Percentiles rank a stretch among this genome's conserved stretches.
Conservation (phyloP, 53 echinoderm and acorn worm species). For the Holothuria leucospilota region DNA sequence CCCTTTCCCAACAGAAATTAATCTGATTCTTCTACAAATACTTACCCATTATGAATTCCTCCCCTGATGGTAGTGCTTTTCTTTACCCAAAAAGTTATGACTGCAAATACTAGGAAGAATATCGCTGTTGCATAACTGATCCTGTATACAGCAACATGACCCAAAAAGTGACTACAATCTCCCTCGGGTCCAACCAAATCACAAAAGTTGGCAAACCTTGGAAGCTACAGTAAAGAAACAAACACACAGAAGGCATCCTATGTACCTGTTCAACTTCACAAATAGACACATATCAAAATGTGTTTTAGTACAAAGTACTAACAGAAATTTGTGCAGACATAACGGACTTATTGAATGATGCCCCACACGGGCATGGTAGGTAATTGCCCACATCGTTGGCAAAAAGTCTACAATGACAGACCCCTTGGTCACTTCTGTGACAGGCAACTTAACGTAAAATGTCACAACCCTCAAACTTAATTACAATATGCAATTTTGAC, state of each 20-base stretch:
- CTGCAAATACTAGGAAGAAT: slow-evolving; percentile 75
- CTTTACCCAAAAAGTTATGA: slow-evolving; percentile 72
- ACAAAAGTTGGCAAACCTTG: slow-evolving; percentile 78
- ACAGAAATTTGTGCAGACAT: too few species aligned
- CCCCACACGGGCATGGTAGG: too few species aligned
- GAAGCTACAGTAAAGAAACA: slow-evolving; percentile 46
- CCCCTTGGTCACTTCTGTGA: too few species aligned
- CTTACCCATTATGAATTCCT: slow-evolving; percentile 90
- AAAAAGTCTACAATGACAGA: too few species aligned
- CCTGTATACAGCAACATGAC: slow-evolving; percentile 87
- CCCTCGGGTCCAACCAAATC: slow-evolving; percentile 62
- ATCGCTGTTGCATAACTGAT: slow-evolving; percentile 79
- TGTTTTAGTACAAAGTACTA: too few species aligned
- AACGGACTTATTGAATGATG: too few species aligned
- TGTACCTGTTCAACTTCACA: too few species aligned
- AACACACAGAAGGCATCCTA: background rate
- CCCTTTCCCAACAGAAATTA: background rate
- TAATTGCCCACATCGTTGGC: too few species aligned
- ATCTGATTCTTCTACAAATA: background rate
- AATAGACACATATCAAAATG: too few species aligned
- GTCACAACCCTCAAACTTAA: too few species aligned
- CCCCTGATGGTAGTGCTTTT: slow-evolving; percentile 77
- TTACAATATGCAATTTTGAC: too few species aligned
- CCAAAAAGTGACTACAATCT: slow-evolving; percentile 75
- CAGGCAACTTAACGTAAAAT: too few species aligned